These are phyloP conservation scores for Lagorchestes hirsutus DNA, from an alignment of 2,797 vertebrate genomes.

Conservation along the genomic window DNA sequence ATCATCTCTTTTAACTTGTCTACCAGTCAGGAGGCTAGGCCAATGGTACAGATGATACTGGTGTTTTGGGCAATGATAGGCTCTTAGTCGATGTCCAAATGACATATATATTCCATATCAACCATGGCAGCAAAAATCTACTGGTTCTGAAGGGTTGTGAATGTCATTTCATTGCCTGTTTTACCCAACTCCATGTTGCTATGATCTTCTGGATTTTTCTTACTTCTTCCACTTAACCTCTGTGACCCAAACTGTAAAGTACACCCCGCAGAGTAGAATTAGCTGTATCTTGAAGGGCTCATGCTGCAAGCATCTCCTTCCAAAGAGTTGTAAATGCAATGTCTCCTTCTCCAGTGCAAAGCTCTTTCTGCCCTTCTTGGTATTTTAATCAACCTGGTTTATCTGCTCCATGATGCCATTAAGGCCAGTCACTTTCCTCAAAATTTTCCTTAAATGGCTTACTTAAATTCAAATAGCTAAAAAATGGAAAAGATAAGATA, in stretches of 20 bases:
- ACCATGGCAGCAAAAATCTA: slow-evolving; percentile 97
- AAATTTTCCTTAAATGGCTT: too few relatives aligned
- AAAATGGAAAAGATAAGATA: too few relatives aligned
- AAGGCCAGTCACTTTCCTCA: too few relatives aligned
- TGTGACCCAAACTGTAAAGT: slow-evolving; percentile 69
- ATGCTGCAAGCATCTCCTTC: too few relatives aligned
- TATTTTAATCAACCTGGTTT: too few relatives aligned
- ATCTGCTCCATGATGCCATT: too few relatives aligned
- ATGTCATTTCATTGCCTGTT: slow-evolving; percentile 86
- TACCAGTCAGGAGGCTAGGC: slow-evolving; percentile 94
- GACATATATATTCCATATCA: slow-evolving; percentile 98
- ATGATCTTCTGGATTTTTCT: slow-evolving; percentile 52
- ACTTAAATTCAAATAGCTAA: too few relatives aligned
- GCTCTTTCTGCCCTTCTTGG: too few relatives aligned
- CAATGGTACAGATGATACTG: slow-evolving; percentile 98
- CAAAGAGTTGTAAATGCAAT: too few relatives aligned
- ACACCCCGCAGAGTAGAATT: slow-evolving; percentile 68
- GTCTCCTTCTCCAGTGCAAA: too few relatives aligned
- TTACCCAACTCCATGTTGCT: slow-evolving; percentile 89
- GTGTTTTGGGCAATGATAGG: slow-evolving; percentile 96
- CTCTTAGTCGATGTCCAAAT: slow-evolving; percentile 96
- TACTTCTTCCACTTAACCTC: slow-evolving; percentile 59
- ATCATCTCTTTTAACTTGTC: slow-evolving; percentile 96
- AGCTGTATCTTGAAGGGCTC: slow-evolving; percentile 79
- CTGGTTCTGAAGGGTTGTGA: slow-evolving; percentile 93